Conservation (phyloP, 2,797 vertebrate genomes). For the Sitta carolinensis region DNA sequence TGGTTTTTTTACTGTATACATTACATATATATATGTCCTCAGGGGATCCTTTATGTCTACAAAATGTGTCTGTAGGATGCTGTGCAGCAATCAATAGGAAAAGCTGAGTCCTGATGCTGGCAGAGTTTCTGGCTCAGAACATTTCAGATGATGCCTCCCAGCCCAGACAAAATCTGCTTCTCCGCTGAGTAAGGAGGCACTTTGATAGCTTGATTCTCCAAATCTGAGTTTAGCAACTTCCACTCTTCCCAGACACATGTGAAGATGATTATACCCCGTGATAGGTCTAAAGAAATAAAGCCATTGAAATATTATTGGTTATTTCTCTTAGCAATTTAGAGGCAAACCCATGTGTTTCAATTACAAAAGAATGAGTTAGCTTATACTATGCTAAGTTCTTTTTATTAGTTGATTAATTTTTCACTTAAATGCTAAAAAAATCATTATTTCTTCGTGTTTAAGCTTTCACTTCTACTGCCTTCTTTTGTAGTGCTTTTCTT, state of each 20-base stretch:
- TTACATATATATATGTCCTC: not conserved
- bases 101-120: not conserved
- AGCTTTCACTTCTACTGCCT: conserved; percentile 6
- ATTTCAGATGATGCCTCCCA: not conserved
- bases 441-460: conserved; percentile 39
- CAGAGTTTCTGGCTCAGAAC: not conserved
- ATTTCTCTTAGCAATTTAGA: conserved; percentile 55
- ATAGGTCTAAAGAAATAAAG: conserved; percentile 47
- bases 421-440: conserved; percentile 46
- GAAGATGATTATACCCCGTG: conserved; percentile 31
- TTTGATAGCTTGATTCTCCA: not conserved
- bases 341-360: conserved; percentile 17
- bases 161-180: not conserved
- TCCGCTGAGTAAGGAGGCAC: conserved; percentile 22
- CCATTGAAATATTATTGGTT: conserved; percentile 32
- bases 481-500: conserved; percentile 53
- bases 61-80: not conserved
- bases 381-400: conserved; percentile 44
- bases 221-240: not conserved
- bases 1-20: not conserved
- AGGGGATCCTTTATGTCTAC: not conserved
- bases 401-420: conserved; percentile 66
- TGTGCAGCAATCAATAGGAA: not conserved
- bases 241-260: not conserved
- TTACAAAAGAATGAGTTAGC: conserved; percentile 10